Percentiles rank a stretch among this genome's conserved stretches.
Conservation (phyloP, 1,140 invertebrate species). For the Ctenoplectra terminalis region DNA sequence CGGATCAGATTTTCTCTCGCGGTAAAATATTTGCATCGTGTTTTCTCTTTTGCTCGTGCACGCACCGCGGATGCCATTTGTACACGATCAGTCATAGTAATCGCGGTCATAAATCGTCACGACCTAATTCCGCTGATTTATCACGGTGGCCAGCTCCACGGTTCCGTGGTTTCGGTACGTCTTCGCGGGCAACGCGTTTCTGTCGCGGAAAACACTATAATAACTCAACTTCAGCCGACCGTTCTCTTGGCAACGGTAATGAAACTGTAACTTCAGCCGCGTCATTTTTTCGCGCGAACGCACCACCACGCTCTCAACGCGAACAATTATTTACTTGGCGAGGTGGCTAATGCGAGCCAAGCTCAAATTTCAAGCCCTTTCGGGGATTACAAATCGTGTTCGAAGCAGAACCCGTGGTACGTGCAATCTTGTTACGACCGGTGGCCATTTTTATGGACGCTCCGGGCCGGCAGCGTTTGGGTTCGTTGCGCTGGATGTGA, state of each 20-base stretch:
- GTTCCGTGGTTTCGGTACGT: not conserved
- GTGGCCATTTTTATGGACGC: not conserved
- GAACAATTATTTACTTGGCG: conserved; percentile 18
- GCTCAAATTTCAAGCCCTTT: not conserved
- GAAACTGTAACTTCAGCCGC: conserved; percentile 33
- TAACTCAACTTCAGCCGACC: conserved; percentile 36
- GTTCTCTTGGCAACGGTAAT: conserved; percentile 5
- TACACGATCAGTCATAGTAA: conserved; percentile 31
- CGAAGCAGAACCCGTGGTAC: not conserved
- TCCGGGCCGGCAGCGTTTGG: too few species aligned
- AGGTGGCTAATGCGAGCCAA: not conserved
- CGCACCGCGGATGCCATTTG: not conserved
- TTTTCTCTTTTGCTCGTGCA: not conserved
- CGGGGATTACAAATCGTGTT: conserved; percentile 3
- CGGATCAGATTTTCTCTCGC: not conserved
- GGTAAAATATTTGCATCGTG: not conserved
- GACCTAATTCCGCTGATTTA: conserved; percentile 34
- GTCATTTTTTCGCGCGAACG: not conserved
- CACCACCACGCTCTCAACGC: not conserved
- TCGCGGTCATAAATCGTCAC: conserved; percentile 23
- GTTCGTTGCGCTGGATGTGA: not conserved
- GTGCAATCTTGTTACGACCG: not conserved
- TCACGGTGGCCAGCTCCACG: not conserved
- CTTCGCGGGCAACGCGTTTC: conserved; percentile 3
- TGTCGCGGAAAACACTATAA: conserved; percentile 29